A percentile compares a stretch with the other conserved stretches of the same genome.
These are phyloP conservation scores for Melanotaenia trifasciata DNA, from an alignment of 2,797 vertebrate genomes.

Conservation along the genomic window DNA sequence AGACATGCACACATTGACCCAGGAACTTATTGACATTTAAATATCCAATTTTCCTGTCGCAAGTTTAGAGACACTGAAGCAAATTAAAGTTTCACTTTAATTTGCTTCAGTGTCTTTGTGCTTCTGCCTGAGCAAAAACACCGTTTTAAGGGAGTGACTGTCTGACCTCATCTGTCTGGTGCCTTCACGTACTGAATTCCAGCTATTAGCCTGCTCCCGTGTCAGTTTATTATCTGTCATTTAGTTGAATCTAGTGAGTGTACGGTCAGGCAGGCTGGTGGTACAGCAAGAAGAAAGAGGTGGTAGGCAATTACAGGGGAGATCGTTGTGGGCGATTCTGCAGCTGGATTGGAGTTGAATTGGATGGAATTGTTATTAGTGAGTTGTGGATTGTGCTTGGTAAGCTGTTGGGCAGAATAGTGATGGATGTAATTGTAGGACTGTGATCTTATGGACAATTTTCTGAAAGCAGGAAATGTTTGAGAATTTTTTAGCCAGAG, in stretches of 20 bases:
- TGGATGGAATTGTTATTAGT: conserved; percentile 62
- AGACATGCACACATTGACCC: background rate
- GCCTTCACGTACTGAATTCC: conserved; percentile 18
- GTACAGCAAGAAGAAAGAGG: conserved; percentile 37
- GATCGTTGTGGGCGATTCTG: conserved; percentile 35
- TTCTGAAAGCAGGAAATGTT: conserved; percentile 8
- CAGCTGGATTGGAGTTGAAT: conserved; percentile 37
- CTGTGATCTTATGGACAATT: conserved; percentile 36
- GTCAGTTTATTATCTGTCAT: conserved; percentile 60
- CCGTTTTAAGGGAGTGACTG: background rate
- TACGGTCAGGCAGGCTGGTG: conserved; percentile 42
- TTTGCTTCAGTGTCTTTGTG: background rate
- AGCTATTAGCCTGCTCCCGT: conserved; percentile 34
- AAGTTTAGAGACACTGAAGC: no score
- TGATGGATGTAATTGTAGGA: conserved; percentile 44
- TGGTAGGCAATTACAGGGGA: conserved; percentile 59
- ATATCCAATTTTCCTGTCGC: conserved; percentile 23
- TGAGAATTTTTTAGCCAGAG: conserved; percentile 13
- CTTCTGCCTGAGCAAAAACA: background rate
- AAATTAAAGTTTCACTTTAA: background rate
- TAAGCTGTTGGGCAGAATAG: conserved; percentile 31
- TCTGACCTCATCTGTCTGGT: conserved; percentile 7
- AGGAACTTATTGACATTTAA: conserved; percentile 10
- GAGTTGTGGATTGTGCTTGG: conserved; percentile 52
- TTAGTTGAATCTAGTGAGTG: conserved; percentile 42